A percentile compares a stretch with the other conserved stretches of the same genome.
Evolutionary conservation across 2,888 invertebrate genomes (phyloP).

Genomic region (Cheilosia grossa): DNA sequence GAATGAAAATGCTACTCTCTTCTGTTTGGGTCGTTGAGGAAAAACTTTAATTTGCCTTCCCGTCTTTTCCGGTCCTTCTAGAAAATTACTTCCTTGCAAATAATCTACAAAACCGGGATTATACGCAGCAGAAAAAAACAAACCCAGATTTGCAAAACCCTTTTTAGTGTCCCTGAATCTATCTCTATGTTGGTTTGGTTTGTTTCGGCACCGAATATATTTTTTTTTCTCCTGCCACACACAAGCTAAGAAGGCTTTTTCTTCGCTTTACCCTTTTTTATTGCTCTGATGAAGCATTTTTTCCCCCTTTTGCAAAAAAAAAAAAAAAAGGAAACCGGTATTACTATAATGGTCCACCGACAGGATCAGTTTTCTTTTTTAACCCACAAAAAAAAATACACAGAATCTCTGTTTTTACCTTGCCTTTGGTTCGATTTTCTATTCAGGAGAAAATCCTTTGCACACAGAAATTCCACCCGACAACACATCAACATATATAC

Average conservation of each 20-base stretch:
- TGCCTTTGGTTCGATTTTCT: slow-evolving; percentile 62
- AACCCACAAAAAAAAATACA: slow-evolving; percentile 23
- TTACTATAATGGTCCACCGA: slow-evolving; percentile 64
- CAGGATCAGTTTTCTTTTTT: slow-evolving; percentile 60
- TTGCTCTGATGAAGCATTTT: slow-evolving; percentile 37
- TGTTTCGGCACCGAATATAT: slow-evolving; percentile 3
- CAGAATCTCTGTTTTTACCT: slow-evolving; percentile 68
- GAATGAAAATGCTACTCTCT: slow-evolving; percentile 48
- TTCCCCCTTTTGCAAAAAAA: slow-evolving; percentile 19
- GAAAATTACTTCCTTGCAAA: slow-evolving; percentile 71
- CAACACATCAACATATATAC: slow-evolving; percentile 14
- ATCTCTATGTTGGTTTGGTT: slow-evolving; percentile 12
- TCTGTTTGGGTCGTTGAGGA: slow-evolving; percentile 25
- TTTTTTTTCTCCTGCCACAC: slow-evolving; percentile 25
- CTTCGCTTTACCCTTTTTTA: slow-evolving; percentile 57
- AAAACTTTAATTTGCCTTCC: slow-evolving; percentile 73
- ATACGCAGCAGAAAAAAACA: slow-evolving; percentile 32
- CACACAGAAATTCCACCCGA: slow-evolving; percentile 38
- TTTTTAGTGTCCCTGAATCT: slow-evolving; percentile 39
- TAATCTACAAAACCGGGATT: slow-evolving; percentile 39
- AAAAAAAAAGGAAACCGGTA: slow-evolving; percentile 40
- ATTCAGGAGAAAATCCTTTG: slow-evolving; percentile 56
- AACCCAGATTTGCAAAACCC: slow-evolving; percentile 46
- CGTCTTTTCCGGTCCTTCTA: slow-evolving; percentile 54
- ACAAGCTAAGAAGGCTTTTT: slow-evolving; percentile 56